phyloP scores from a whole-genome alignment of 1,140 invertebrate genomes.

The Phymorhynchus buccinoides region DNA sequence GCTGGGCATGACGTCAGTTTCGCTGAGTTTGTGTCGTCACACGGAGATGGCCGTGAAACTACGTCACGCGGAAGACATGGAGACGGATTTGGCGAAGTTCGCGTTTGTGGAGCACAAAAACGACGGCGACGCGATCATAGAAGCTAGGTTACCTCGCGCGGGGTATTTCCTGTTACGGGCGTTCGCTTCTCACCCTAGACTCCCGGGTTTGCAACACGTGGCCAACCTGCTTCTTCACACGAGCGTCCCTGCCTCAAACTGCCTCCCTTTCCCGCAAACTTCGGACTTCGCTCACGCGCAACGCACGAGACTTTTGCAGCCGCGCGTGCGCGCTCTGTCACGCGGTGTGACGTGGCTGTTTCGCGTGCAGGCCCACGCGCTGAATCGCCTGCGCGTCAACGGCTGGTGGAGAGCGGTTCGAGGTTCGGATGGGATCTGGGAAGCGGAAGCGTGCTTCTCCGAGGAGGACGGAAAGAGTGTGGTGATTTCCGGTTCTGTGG shows the following conservation, averaged over 20 bases:
- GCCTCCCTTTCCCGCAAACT: background rate
- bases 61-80: background rate
- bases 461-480: background rate
- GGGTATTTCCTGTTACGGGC: conserved; percentile 1
- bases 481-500: background rate
- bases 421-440: background rate
- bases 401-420: background rate
- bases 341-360: conserved; percentile 1
- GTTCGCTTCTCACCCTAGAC: background rate
- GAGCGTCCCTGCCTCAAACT: background rate
- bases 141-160: background rate
- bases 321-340: background rate
- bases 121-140: background rate
- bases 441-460: background rate
- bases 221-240: background rate
- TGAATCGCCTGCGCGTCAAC: background rate
- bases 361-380: background rate
- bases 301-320: background rate
- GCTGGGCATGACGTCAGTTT: background rate
- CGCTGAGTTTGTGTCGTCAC: background rate
- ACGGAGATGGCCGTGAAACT: background rate
- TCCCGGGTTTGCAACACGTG: background rate
- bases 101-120: background rate
- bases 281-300: background rate
- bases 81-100: background rate